Percentiles rank a stretch among this genome's conserved stretches.
Conservation (phyloP, 2,888 invertebrate genomes). For the Tenthredo notha region DNA sequence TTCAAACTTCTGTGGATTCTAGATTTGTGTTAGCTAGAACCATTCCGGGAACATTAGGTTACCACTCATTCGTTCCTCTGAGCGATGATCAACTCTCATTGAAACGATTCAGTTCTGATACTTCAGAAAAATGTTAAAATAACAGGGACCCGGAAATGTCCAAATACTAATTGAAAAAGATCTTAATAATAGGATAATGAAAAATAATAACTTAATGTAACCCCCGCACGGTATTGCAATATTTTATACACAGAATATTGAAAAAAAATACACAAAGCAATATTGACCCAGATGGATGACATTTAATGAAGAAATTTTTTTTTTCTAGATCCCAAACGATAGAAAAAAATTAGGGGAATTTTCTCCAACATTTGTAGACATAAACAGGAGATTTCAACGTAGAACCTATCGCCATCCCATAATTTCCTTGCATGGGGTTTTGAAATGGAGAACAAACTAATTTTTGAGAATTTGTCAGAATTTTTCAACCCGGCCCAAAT, state of each 20-base stretch:
- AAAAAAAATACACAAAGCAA: no score
- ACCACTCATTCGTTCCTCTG: constrained; percentile 11
- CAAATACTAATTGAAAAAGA: background rate
- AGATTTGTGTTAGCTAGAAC: constrained; percentile 2
- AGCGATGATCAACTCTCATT: constrained; percentile 3
- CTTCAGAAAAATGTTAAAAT: background rate
- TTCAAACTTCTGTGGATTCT: background rate
- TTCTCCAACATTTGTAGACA: background rate
- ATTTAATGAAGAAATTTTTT: no score
- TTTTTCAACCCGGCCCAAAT: background rate
- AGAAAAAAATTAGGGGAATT: background rate
- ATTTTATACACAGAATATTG: no score
- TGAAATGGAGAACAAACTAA: background rate
- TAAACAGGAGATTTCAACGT: background rate
- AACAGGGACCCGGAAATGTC: no score
- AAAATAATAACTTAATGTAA: no score
- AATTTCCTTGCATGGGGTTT: background rate
- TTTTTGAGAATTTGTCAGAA: background rate
- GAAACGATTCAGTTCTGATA: background rate
- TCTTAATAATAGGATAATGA: no score
- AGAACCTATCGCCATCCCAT: background rate
- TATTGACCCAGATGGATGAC: no score
- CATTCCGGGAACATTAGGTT: constrained; percentile 16
- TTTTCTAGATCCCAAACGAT: no score
- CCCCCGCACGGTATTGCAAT: no score